phyloP scores from a whole-genome alignment of 2,113 vertebrate genomes.

The Trichechus manatus region DNA sequence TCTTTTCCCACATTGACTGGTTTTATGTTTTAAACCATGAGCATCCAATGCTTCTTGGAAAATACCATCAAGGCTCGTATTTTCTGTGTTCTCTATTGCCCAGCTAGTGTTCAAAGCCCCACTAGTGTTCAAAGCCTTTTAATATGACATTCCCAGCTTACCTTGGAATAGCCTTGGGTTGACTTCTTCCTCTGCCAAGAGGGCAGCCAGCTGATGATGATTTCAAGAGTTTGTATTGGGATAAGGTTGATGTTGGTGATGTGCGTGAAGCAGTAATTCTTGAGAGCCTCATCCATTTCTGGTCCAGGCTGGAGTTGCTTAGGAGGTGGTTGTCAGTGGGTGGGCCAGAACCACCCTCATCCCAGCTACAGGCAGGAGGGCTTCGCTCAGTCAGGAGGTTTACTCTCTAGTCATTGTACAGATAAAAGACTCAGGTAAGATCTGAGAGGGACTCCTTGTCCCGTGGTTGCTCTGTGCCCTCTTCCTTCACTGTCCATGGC shows the following conservation, averaged over 20 bases:
- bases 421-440: neutral
- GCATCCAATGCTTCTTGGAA: neutral
- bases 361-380: neutral
- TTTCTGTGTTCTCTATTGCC: neutral
- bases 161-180: neutral
- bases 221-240: neutral
- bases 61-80: neutral
- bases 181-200: slow-evolving; percentile 36
- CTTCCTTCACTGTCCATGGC: neutral
- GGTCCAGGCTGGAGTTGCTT: neutral
- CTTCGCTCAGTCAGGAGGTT: neutral
- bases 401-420: neutral
- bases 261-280: neutral
- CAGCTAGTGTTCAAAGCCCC: neutral
- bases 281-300: neutral
- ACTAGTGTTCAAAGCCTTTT: neutral
- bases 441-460: neutral
- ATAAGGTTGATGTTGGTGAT: neutral
- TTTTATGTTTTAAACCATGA: neutral
- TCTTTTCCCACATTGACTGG: neutral
- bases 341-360: neutral
- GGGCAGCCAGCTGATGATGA: neutral
- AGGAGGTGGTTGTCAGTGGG: neutral
- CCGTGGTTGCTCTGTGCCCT: neutral
- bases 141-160: neutral